phyloP scores from a whole-genome alignment of 2,888 invertebrate species.

The Caenorhabditis sp. region DNA sequence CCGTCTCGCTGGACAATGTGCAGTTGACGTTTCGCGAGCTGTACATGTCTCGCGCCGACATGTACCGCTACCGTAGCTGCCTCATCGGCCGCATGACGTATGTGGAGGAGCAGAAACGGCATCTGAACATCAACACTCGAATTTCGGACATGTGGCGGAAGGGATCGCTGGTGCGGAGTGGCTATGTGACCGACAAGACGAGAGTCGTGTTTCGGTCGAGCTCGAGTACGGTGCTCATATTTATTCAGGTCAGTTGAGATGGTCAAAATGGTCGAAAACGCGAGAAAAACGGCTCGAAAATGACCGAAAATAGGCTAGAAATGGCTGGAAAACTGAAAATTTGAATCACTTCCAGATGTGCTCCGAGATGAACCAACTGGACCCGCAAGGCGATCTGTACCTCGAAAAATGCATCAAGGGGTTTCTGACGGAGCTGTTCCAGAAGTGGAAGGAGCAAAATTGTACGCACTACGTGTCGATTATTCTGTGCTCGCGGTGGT shows the following conservation, averaged over 20 bases:
- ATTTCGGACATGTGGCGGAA: conserved; percentile 69
- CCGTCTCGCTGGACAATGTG: conserved; percentile 89
- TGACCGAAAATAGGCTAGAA: too few species aligned
- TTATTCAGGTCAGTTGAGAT: conserved; percentile 85
- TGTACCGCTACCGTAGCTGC: conserved; percentile 96
- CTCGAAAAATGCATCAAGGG: conserved; percentile 93
- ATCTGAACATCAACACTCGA: conserved; percentile 57
- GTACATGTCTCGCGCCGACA: conserved; percentile 97
- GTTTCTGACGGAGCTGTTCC: conserved; percentile 95
- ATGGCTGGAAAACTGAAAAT: too few species aligned
- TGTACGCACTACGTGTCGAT: conserved; percentile 88
- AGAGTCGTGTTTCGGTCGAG: conserved; percentile 97
- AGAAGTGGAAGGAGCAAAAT: conserved; percentile 95
- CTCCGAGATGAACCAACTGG: conserved; percentile 99
- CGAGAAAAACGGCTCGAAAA: too few species aligned
- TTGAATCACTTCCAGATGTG: conserved; percentile 85
- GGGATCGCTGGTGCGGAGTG: conserved; percentile 86
- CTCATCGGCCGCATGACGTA: conserved; percentile 89
- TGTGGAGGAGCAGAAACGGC: conserved; percentile 57
- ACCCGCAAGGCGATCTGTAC: conserved; percentile 97
- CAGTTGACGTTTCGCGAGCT: conserved; percentile 98
- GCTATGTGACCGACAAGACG: conserved; percentile 94
- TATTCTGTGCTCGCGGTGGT: conserved; percentile 84
- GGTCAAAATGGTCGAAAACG: too few species aligned
- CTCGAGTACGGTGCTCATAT: conserved; percentile 96